Evolutionary conservation across 2,888 invertebrate genomes (phyloP), one percentile per base, ranked within the genome.

Genomic region (Aradus depressus): DNA sequence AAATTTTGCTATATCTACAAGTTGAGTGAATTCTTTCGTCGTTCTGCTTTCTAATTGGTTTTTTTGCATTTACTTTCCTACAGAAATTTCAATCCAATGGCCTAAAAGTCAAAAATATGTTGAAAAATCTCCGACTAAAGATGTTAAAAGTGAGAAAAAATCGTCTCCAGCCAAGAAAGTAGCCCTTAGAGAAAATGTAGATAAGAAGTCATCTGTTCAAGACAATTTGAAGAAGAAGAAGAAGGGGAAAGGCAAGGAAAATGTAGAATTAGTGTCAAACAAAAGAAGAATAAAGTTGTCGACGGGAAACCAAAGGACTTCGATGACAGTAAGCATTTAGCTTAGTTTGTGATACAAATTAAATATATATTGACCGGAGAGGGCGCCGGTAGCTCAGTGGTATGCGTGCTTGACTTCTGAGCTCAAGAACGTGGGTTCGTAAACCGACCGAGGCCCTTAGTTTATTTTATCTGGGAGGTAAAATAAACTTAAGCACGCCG

Each of bases 261-360:
- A 61, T 68, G 63, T 63, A 19, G 57, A 63, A 18, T 57, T 60
- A 52, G 71, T 72, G 42, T 66, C 64, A 1, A 77, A 76, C 62
- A 78, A 75, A 75, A 74, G 59, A 81, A 79, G 64, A 79, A 77
- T 28, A 71, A 72, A 59, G 66, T 66, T 54, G 71, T 72, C 44
- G 68, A 72, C 55, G 80, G 80, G 60, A 83, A 83, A 64, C 81
- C 82, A 8, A 74, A 75, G 37, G 81, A 81, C 62, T 81, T 75
- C 67, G 82, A 83, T 67, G 82, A 83, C 60, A 83, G 80, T 70
- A 62, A 52, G 55, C 52, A 23, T 26, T 43, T 14, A 6, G 4
- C 32, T n/a, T 3, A 32, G 14, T 42, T 4, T 39, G 12, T 39
- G 12, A 16, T 10, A n/a, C n/a, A n/a, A n/a, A n/a, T n/a, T n/a